Evolutionary conservation across 2,797 vertebrate species (phyloP).

Genomic region (Denticeps clupeoides): DNA sequence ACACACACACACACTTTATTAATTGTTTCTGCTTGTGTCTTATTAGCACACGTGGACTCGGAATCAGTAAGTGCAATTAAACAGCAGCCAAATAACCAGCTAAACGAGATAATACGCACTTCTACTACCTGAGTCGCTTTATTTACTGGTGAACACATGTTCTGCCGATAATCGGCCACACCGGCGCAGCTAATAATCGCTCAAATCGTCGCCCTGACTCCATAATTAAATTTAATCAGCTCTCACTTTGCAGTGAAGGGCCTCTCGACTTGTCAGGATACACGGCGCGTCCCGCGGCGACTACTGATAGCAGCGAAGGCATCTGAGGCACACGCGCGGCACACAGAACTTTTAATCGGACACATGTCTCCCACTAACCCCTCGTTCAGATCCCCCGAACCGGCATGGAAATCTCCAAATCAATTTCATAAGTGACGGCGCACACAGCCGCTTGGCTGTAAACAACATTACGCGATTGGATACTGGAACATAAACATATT

Average conservation of each 20-base stretch:
- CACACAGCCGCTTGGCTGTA: background rate
- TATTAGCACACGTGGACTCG: constrained; percentile 17
- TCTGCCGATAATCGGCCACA: background rate
- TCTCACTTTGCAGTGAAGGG: too few species aligned
- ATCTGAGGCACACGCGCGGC: background rate
- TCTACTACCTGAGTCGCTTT: background rate
- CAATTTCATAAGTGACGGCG: constrained; percentile 27
- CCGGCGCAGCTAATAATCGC: constrained; percentile 12
- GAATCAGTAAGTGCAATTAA: constrained; percentile 32
- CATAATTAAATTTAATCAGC: too few species aligned
- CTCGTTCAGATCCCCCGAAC: background rate
- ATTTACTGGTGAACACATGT: constrained; percentile 4
- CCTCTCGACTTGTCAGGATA: too few species aligned
- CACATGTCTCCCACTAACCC: too few species aligned
- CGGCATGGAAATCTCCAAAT: constrained; percentile 22
- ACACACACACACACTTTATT: constrained; percentile 7
- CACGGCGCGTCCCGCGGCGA: background rate
- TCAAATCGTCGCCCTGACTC: background rate
- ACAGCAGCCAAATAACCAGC: constrained; percentile 3
- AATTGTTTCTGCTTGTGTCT: constrained; percentile 2
- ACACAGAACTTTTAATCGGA: background rate
- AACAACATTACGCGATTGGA: constrained; percentile 8
- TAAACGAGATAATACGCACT: background rate
- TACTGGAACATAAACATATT: constrained; percentile 9
- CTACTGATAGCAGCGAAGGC: background rate